Evolutionary conservation across 2,113 vertebrate species (phyloP).

Genomic region (Thinocorus orbignyianus): DNA sequence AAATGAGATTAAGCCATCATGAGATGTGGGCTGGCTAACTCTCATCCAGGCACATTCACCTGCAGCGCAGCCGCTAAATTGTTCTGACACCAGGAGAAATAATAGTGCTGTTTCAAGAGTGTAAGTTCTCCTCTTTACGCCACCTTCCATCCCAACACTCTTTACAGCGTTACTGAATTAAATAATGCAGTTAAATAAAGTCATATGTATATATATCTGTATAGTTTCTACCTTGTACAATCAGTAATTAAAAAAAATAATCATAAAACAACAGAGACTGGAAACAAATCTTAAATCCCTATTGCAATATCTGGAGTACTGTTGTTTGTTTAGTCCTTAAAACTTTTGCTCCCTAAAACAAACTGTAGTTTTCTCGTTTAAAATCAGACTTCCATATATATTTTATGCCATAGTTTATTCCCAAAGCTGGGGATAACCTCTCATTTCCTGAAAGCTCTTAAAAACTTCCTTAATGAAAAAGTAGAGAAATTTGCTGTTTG

Average conservation of each 20-base stretch:
- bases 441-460: not conserved
- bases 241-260: not conserved
- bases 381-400: not conserved
- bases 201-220: not conserved
- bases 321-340: not conserved
- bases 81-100: not conserved
- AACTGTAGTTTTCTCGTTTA: not conserved
- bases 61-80: too few relatives aligned
- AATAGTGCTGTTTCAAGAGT: not conserved
- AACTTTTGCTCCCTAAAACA: not conserved
- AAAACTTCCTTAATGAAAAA: conserved; percentile 7
- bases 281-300: not conserved
- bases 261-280: not conserved
- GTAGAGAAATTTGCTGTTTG: not conserved
- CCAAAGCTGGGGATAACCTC: not conserved
- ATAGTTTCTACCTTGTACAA: not conserved
- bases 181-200: not conserved
- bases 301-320: not conserved
- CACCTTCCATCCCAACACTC: not conserved
- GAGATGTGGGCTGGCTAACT: not conserved
- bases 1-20: conserved; percentile 50
- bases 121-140: not conserved
- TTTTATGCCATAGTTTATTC: not conserved
- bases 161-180: not conserved
- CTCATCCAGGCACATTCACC: too few relatives aligned